Base-by-base conservation (phyloP, 2,113 vertebrate genomes). In the Pseudonaja textilis region DNA sequence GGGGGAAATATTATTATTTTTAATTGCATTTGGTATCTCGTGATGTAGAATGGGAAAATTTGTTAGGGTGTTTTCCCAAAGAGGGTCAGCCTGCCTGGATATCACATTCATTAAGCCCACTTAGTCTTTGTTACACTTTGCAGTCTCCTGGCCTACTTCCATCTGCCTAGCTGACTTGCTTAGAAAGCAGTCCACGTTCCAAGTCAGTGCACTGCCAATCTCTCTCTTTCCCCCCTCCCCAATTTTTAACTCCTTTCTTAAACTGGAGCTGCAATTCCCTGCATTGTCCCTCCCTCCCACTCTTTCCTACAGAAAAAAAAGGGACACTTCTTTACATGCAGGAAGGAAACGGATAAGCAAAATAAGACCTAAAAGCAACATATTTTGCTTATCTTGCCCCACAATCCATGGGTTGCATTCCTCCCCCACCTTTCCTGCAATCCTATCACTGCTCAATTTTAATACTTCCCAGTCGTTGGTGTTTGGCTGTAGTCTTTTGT, bases 181-280 rank as follows among this genome's bases (percentile, higher is more conserved):
- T 98, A 97, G 91, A 96, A 98, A 98, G 97, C 97, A 91, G 94
- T 23, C 6, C 97, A 96, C 97, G 97, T 90, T 89, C 95, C 74
- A 0, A 95, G 93, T 92, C 97, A 90, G 90, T 92, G 45, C 97
- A 97, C 95, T 95, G 92, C 93, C 93, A 94, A 87, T 94, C 90
- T 95, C 94, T 93, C 50, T 54, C 89, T 94, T 85, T 92, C 50
- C 92, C 86, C 93, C 74, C 95, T 95, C 95, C 89, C 95, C 92
- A 93, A 95, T 93, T 97, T 93, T 92, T 93, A 26, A 94, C 47
- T 81, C 39, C n/a, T 90, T 42, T 25, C 26, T 95, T 85, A 57
- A 92, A 91, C 50, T 47, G 1, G 92, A 18, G 12, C 6, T 69
- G 93, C 90, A 47, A 90, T 94, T 95, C 50, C 88, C 94, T 93